Evolutionary conservation across 2,113 vertebrate species (phyloP).

Genomic region (Hippocampus mohnikei): DNA sequence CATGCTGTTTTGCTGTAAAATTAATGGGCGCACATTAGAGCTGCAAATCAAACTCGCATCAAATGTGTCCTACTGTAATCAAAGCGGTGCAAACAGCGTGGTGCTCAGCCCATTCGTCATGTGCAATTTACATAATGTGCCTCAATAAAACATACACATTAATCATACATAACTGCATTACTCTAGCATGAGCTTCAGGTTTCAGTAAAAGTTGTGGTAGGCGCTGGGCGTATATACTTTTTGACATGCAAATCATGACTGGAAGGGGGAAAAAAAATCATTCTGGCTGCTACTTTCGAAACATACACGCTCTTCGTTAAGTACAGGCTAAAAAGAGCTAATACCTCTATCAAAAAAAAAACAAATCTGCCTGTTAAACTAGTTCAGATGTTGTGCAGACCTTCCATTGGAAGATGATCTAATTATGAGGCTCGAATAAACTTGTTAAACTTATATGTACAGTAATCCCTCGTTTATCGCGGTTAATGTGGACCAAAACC

Average conservation of each 20-base stretch:
- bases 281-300: not conserved
- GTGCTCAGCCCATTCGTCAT: slow-evolving; percentile 17
- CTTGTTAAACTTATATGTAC: no score
- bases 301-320: not conserved
- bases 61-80: slow-evolving; percentile 34
- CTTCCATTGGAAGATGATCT: not conserved
- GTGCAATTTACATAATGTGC: slow-evolving; percentile 34
- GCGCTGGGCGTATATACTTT: not conserved
- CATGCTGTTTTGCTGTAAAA: slow-evolving; percentile 16
- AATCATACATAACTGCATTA: slow-evolving; percentile 35
- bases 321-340: not conserved
- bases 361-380: no score
- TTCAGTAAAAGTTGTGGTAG: not conserved
- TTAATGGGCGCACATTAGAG: slow-evolving; percentile 17
- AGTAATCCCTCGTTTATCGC: no score
- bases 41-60: slow-evolving; percentile 38
- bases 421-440: no score
- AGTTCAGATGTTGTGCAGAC: not conserved
- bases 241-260: not conserved
- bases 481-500: no score
- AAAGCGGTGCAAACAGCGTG: slow-evolving; percentile 7
- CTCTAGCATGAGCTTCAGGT: slow-evolving; percentile 10
- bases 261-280: not conserved
- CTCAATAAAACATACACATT: slow-evolving; percentile 23
- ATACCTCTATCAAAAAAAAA: not conserved